phyloP scores from a whole-genome alignment of 2,113 vertebrate species.

The Calyptomena viridis region DNA sequence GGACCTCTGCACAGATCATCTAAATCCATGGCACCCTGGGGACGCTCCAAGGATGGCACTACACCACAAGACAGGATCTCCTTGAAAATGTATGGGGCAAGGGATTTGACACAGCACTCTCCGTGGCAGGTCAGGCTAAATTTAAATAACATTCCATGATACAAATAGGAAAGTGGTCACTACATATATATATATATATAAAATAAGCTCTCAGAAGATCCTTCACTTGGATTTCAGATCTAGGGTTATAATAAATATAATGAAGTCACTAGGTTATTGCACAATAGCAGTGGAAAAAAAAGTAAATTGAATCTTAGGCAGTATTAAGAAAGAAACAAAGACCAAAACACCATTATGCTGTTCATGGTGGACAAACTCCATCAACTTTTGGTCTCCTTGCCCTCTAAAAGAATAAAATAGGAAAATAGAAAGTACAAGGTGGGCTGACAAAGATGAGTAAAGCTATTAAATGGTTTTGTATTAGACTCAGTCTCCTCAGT shows the following conservation, averaged over 20 bases:
- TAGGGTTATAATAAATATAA: background rate
- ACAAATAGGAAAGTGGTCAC: background rate
- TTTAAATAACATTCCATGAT: background rate
- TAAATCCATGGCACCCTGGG: background rate
- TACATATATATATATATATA: too few species aligned
- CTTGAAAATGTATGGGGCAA: rapidly evolving
- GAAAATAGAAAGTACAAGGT: background rate
- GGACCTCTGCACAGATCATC: background rate
- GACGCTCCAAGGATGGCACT: background rate
- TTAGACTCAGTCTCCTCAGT: background rate
- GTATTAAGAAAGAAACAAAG: background rate
- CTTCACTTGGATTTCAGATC: background rate
- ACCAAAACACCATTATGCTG: background rate
- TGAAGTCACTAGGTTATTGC: background rate
- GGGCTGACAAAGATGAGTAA: background rate
- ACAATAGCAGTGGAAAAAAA: background rate
- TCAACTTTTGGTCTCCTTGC: background rate
- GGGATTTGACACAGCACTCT: background rate
- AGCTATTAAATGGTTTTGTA: background rate
- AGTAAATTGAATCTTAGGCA: background rate
- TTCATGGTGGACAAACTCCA: background rate
- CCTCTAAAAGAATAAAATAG: background rate
- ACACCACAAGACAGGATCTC: background rate
- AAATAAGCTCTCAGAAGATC: background rate
- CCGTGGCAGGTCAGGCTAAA: background rate